Conservation (phyloP, 2,888 invertebrate species). For the Dermolepida albohirtum region DNA sequence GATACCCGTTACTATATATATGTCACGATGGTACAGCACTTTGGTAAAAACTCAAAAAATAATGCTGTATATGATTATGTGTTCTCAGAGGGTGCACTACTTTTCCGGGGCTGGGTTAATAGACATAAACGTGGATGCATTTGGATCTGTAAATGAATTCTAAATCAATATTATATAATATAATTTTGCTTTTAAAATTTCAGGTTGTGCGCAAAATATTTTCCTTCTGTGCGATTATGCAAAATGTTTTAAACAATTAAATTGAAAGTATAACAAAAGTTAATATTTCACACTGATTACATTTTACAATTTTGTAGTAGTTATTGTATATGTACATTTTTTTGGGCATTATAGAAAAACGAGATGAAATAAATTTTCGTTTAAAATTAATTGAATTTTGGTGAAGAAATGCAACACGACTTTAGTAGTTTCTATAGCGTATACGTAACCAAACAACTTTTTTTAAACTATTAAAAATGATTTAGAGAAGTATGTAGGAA, state of each 20-base stretch:
- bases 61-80: conserved; percentile 30
- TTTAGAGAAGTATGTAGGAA: no score
- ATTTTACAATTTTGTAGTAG: no score
- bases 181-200: neutral
- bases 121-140: conserved; percentile 32
- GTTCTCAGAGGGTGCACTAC: conserved; percentile 20
- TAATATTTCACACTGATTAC: no score
- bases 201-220: neutral
- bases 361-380: no score
- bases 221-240: neutral
- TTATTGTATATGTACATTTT: no score
- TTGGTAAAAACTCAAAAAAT: conserved; percentile 19
- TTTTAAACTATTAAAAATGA: no score
- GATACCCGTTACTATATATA: neutral
- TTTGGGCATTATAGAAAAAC: no score
- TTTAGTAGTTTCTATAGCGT: no score
- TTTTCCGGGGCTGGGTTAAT: conserved; percentile 34
- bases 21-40: conserved; percentile 31
- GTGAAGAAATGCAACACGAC: no score
- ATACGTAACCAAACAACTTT: no score
- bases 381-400: no score
- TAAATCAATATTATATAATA: neutral
- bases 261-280: no score
- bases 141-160: conserved; percentile 29
- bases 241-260: conserved; percentile 4